A percentile compares a stretch with the other conserved stretches of the same genome.
phyloP scores from a whole-genome alignment of 1,140 invertebrate species.

The Babylonia areolata region DNA sequence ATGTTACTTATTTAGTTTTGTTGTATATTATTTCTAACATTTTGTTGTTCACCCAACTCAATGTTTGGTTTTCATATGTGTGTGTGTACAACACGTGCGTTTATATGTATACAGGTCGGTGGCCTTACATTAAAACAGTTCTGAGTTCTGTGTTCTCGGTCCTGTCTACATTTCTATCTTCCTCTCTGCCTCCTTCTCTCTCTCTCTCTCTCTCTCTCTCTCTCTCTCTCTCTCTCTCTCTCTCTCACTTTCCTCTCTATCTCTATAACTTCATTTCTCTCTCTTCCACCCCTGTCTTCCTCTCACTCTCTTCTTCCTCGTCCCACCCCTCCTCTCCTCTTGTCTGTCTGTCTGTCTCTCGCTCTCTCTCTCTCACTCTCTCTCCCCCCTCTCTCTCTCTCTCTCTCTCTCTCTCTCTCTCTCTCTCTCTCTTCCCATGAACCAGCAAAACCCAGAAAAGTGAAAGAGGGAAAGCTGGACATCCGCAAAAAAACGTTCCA shows the following conservation, averaged over 20 bases:
- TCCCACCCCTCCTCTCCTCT: neutral
- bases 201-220: conserved; percentile 11
- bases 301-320: neutral
- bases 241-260: neutral
- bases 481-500: too few relatives aligned
- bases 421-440: neutral
- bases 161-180: too few relatives aligned
- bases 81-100: too few relatives aligned
- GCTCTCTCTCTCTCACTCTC: neutral
- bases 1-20: too few relatives aligned
- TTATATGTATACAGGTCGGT: too few relatives aligned
- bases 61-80: too few relatives aligned
- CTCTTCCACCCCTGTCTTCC: neutral
- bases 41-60: too few relatives aligned
- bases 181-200: neutral
- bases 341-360: neutral
- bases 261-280: neutral
- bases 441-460: too few relatives aligned
- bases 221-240: neutral
- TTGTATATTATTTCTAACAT: too few relatives aligned
- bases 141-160: too few relatives aligned
- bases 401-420: neutral
- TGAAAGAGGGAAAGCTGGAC: too few relatives aligned
- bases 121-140: too few relatives aligned
- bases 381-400: neutral